Base-by-base conservation (phyloP, 2,888 invertebrate genomes). In the Bembecia ichneumoniformis region DNA sequence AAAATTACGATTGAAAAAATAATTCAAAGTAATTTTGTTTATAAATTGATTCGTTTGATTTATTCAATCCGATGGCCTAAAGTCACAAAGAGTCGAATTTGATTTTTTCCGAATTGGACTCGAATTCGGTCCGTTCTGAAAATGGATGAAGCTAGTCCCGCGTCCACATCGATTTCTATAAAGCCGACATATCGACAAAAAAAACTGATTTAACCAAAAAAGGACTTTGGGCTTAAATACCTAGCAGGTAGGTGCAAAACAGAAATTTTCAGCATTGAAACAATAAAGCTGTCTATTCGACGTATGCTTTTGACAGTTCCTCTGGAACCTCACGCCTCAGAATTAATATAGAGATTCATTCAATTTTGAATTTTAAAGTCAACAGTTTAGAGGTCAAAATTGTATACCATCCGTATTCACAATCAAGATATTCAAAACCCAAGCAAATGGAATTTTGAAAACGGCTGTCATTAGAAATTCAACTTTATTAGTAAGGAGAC, bases 231-330 rank as follows among this genome's bases (percentile, higher is more conserved):
- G 14, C 14, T 14, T 40, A 40, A 40, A 11, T 5, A 13, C 40
- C 14, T n/a, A 14, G 14, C 40, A 11, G 40, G 40, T 13, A 40
- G 13, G 13, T 40, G 20, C 51, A 49, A 52, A 54, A 51, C 34
- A 20, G 20, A 47, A 40, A n/a, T 28, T 48, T 35, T 20, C 43
- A 35, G n/a, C 43, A 43, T 52, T 48, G 51, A 52, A 55, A 55
- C 52, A 55, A 52, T 47, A 40, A 40, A 48, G 53, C 54, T 46
- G 48, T 54, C 53, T n/a, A 53, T 54, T 55, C 55, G 59, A 60
- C 58, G 66, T 64, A 66, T 68, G 68, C 65, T 61, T 72, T 64
- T 72, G 74, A 73, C 74, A 72, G 70, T 63, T 59, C 61, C 66
- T 58, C 59, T 59, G 62, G 69, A 70, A 68, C 62, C 54, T 53